Percentiles rank a stretch among this genome's conserved stretches.
Conservation (phyloP, 2,888 invertebrate species). For the Lathronympha strigana region DNA sequence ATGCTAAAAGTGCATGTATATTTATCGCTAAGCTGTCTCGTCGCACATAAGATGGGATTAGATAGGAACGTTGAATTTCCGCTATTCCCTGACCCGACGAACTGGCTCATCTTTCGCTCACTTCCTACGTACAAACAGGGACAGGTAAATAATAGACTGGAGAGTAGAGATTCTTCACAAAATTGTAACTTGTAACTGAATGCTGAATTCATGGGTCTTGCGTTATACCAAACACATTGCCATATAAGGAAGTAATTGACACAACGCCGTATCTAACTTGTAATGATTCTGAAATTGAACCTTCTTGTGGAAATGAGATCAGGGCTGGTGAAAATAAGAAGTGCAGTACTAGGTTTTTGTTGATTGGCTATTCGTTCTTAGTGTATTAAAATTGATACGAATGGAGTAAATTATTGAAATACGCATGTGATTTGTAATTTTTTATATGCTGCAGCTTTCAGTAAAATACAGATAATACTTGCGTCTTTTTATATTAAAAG, state of each 20-base stretch:
- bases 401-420: too few species aligned
- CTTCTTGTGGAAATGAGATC: neutral
- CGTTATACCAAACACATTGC: neutral
- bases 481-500: too few species aligned
- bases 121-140: neutral
- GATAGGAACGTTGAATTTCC: conserved; percentile 11
- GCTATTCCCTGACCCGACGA: conserved; percentile 12
- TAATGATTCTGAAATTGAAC: neutral
- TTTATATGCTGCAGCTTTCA: too few species aligned
- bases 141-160: neutral
- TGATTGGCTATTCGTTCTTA: neutral
- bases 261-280: neutral
- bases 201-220: conserved; percentile 19
- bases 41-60: conserved; percentile 12
- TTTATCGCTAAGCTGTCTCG: neutral
- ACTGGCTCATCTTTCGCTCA: conserved; percentile 21
- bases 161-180: neutral
- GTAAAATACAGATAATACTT: too few species aligned
- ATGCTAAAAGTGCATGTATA: too few species aligned
- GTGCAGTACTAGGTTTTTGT: neutral
- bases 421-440: too few species aligned
- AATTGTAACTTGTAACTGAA: conserved; percentile 19
- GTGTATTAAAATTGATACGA: too few species aligned
- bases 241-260: neutral
- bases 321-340: neutral